Conservation (phyloP, 2,797 vertebrate species). For the Neostethus bicornis region DNA sequence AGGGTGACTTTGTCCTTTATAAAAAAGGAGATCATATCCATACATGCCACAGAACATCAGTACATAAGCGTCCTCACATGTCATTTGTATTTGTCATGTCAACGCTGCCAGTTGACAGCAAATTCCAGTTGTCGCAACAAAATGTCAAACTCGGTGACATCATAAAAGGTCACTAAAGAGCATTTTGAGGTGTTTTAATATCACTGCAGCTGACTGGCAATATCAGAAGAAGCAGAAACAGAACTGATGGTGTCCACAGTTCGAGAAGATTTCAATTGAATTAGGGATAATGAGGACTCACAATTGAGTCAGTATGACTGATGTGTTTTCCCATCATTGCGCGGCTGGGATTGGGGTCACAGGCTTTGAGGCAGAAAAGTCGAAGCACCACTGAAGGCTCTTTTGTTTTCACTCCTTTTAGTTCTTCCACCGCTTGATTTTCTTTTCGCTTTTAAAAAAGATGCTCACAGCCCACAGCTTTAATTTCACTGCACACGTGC, state of each 20-base stretch:
- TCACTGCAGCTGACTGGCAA: conserved; percentile 37
- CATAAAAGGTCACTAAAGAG: conserved; percentile 74
- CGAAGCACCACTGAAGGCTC: conserved; percentile 31
- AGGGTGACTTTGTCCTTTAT: conserved; percentile 70
- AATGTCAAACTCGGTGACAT: conserved; percentile 73
- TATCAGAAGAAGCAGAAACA: conserved; percentile 43
- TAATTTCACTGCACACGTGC: conserved; percentile 52
- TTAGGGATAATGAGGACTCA: conserved; percentile 51
- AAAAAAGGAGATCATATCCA: conserved; percentile 50
- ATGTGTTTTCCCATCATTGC: conserved; percentile 42
- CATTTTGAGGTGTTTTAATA: conserved; percentile 58
- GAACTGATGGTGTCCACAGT: conserved; percentile 4
- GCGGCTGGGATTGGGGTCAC: conserved; percentile 54
- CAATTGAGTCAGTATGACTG: conserved; percentile 47
- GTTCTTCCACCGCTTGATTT: conserved; percentile 25
- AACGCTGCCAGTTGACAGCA: conserved; percentile 57
- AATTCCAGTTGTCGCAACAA: conserved; percentile 68
- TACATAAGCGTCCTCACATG: conserved; percentile 60
- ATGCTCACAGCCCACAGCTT: conserved; percentile 50
- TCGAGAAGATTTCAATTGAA: conserved; percentile 34
- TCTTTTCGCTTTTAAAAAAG: conserved; percentile 43
- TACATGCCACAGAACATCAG: conserved; percentile 64
- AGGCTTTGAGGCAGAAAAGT: conserved; percentile 51
- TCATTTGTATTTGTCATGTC: conserved; percentile 67
- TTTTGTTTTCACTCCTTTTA: conserved; percentile 12